Conservation (phyloP, 2,888 invertebrate species). For the Sacculina carcini region DNA sequence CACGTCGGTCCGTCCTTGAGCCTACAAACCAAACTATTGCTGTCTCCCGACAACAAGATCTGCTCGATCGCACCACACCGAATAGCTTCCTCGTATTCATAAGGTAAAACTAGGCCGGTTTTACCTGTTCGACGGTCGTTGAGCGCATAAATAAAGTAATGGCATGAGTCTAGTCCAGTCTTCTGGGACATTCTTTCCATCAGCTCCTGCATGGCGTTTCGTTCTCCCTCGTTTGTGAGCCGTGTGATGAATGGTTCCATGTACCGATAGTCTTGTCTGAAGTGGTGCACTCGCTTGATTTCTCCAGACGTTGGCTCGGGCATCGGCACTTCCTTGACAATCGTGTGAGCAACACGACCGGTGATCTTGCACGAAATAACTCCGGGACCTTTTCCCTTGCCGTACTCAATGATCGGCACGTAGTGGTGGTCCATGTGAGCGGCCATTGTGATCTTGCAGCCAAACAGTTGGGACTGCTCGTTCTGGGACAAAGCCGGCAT, state of each 20-base stretch:
- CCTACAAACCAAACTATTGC: constrained; percentile 9
- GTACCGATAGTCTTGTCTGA: background rate
- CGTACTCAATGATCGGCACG: constrained; percentile 15
- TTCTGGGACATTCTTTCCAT: constrained; percentile 10
- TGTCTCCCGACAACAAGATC: constrained; percentile 11
- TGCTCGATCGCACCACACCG: constrained; percentile 11
- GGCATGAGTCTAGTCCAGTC: constrained; percentile 5
- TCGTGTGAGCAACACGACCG: background rate
- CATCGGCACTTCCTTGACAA: background rate
- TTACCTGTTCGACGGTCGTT: constrained; percentile 7
- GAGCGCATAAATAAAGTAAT: constrained; percentile 10
- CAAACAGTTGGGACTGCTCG: background rate
- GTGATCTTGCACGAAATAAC: background rate
- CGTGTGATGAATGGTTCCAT: background rate
- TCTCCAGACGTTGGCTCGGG: background rate
- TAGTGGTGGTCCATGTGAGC: constrained; percentile 15
- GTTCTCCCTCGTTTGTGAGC: background rate
- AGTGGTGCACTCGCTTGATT: background rate
- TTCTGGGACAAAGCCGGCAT: background rate
- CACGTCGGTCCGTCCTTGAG: constrained; percentile 11
- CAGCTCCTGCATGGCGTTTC: constrained; percentile 7
- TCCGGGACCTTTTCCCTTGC: constrained; percentile 7
- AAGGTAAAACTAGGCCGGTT: constrained; percentile 9
- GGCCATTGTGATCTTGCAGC: constrained; percentile 43
- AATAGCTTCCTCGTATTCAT: constrained; percentile 13